Evolutionary conservation across 2,113 vertebrate genomes (phyloP).

Genomic region (Tachycineta bicolor): DNA sequence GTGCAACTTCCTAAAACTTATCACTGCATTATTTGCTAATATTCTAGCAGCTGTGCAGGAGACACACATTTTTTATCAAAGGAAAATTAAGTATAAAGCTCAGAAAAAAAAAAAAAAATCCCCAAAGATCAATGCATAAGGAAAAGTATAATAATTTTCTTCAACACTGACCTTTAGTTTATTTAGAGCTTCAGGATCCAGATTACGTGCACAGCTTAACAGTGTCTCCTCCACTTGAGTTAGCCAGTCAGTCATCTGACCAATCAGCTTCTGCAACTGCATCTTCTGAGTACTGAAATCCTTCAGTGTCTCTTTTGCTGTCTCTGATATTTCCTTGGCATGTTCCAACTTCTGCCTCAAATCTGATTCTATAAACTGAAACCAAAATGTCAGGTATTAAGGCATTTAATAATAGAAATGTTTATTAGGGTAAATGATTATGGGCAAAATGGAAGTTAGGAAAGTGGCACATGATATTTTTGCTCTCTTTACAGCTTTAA

Average conservation of each 20-base stretch:
- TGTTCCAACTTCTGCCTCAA: conserved; percentile 88
- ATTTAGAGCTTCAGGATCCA: conserved; percentile 80
- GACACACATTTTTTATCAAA: neutral
- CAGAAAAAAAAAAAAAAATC: neutral
- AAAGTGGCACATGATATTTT: neutral
- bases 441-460: neutral
- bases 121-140: neutral
- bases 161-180: conserved; percentile 84
- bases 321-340: conserved; percentile 83
- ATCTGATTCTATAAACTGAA: conserved; percentile 90
- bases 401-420: neutral
- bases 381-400: neutral
- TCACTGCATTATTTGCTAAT: neutral
- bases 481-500: neutral
- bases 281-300: conserved; percentile 86
- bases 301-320: conserved; percentile 83
- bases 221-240: conserved; percentile 79
- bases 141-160: neutral
- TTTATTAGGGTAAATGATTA: neutral
- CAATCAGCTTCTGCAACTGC: conserved; percentile 84
- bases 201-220: conserved; percentile 68
- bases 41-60: neutral
- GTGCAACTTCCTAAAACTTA: neutral
- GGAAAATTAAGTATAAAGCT: neutral
- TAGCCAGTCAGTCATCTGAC: conserved; percentile 80